These are phyloP conservation scores for Puma concolor DNA, from an alignment of 2,113 vertebrate genomes.

Conservation along the genomic window DNA sequence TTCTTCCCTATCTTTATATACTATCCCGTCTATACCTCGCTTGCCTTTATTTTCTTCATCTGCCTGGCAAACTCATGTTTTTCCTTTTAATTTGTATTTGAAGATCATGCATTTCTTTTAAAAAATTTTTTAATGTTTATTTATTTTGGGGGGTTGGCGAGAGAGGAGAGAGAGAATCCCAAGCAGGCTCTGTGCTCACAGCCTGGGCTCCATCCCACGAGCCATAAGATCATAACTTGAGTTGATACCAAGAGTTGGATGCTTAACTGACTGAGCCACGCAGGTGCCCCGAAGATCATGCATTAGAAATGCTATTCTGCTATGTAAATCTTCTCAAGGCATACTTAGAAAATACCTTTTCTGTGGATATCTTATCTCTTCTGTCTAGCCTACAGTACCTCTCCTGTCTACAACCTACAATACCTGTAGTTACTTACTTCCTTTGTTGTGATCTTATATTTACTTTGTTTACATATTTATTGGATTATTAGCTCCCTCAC, in stretches of 20 bases:
- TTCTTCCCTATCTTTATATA: neutral
- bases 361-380: neutral
- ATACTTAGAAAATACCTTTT: neutral
- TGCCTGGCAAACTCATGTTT: neutral
- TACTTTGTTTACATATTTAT: neutral
- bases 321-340: neutral
- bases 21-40: neutral
- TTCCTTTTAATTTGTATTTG: slow-evolving; percentile 10
- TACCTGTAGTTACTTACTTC: neutral
- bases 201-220: neutral
- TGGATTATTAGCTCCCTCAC: neutral
- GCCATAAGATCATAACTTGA: neutral
- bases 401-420: neutral
- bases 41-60: neutral
- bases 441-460: neutral
- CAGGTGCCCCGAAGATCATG: neutral
- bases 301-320: neutral
- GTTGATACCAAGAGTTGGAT: neutral
- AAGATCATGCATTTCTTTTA: neutral
- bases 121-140: neutral
- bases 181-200: neutral
- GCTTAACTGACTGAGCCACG: neutral
- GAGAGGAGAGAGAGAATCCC: neutral
- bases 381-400: neutral
- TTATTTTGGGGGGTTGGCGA: neutral